Base-by-base conservation (phyloP, 1,140 invertebrate genomes). In the Sminthurides bifidus region DNA sequence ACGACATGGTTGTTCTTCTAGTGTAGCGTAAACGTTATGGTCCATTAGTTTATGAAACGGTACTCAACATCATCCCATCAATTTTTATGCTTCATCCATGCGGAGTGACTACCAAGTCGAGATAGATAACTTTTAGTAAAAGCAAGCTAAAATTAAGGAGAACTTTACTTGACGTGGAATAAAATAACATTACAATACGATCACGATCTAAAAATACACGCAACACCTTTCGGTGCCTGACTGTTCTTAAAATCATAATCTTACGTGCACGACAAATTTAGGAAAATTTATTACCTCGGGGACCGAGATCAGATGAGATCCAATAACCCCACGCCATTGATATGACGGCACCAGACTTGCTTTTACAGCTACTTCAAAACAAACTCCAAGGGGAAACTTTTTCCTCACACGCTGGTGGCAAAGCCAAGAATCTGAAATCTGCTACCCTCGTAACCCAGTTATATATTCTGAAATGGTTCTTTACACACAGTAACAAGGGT, bases 281-380 rank as follows among this genome's bases (percentile, higher is more conserved):
- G 6, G 30, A 8, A 26, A 26, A 48, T 31, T 49, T 35, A 49
- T 49, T 49, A 49, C 61, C 57, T 58, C 54, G 49, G 8, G 54
- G 46, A 26, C 52, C 55, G 15, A 64, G 31, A 37, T 64, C 62
- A 15, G 63, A 65, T 12, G 59, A 61, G 17, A 61, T 56, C 63
- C 63, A 65, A 35, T 65, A 65, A 40, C 63, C 63, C 63, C 63
- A 65, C 40, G 63, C 63, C 63, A 65, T 65, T n/a, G 10, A 27
- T n/a, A n/a, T n/a, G 26, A 35, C 29, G 17, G 14, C 26, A 19
- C 35, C 2, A 8, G 10, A 37, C 46, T 44, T 15, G 21, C 4
- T 4, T 15, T 46, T 15, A n/a, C n/a, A 21, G 8, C 6, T 15
- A 46, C 21, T 46, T 8, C 4, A 3, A 19, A 46, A 26, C 5